Conservation (phyloP, 2,888 invertebrate genomes). For the Barypeithes pellucidus region DNA sequence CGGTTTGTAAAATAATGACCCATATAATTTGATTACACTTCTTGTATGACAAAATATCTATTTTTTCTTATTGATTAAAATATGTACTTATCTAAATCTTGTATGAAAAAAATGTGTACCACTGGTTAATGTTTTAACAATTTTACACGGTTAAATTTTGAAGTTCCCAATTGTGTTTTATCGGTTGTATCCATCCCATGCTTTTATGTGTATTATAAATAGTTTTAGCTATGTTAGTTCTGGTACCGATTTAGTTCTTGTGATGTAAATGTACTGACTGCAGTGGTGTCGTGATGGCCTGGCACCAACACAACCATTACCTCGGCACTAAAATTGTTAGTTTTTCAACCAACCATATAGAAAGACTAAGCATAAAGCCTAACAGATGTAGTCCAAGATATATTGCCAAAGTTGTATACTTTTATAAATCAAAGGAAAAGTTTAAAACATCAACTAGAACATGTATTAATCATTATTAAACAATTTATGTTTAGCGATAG, state of each 20-base stretch:
- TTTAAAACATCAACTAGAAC: no score
- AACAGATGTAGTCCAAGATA: not conserved
- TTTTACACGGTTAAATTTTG: not conserved
- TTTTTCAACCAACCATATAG: constrained; percentile 5
- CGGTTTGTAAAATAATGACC: no score
- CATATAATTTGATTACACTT: no score
- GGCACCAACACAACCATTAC: constrained; percentile 68
- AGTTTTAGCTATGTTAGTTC: constrained; percentile 35
- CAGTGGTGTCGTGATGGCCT: constrained; percentile 67
- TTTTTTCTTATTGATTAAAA: no score
- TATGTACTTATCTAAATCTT: no score
- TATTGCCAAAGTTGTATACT: no score
- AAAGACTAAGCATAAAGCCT: not conserved
- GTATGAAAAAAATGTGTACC: no score
- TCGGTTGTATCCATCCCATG: not conserved
- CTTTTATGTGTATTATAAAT: constrained; percentile 9
- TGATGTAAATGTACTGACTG: constrained; percentile 57
- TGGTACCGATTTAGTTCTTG: constrained; percentile 48
- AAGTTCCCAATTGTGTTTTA: not conserved
- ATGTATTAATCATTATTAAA: no score
- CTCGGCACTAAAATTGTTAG: constrained; percentile 62
- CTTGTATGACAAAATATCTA: no score
- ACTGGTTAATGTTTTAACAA: no score
- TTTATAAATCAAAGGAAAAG: no score
- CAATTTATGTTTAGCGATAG: not conserved